Base-by-base conservation (phyloP, 2,888 invertebrate species). In the Caenorhabditis imperialis region DNA sequence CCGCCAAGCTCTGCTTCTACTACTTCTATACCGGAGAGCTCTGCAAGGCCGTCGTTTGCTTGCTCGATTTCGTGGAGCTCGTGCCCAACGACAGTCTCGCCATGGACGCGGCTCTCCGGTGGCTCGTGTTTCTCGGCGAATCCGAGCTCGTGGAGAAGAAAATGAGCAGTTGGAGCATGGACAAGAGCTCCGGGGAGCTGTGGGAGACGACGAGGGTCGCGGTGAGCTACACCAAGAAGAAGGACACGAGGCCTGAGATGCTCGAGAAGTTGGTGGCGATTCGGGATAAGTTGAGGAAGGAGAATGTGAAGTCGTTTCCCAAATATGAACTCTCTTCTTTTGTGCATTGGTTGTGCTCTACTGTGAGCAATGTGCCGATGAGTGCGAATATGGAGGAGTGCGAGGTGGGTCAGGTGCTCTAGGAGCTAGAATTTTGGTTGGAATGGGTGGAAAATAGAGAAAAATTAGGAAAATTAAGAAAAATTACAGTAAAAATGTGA, bases 101-200 rank as follows among this genome's bases (percentile, higher is more conserved):
- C 1, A 51, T 42, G 20, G 65, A 75, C 40, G 51, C 45, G 10
- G 55, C 48, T 20, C 10, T 75, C 6, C 48, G 50, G n/a, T 75
- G 75, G 75, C n/a, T 65, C 1, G 27, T 75, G 10, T 71, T 60
- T 37, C 58, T 70, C n/a, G 70, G 75, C 14, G 69, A 75, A 45
- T 54, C 62, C 3, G 69, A 75, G 30, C 33, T 74, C 12, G 55
- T 45, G 3, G 65, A 65, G 25, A 40, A 60, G 25, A 61, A 65
- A n/a, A 30, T 73, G 40, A 54, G 60, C 8, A 16, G 2, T 10
- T 65, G 65, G 65, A 60, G 55, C 27, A 60, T 48, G 47, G 45
- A 53, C 0, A 38, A 57, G 7, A 14, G 6, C n/a, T 67, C 54
- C 0, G 16, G 27, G 12, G 67, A 61, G 5, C 7, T 74, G 1